Evolutionary conservation across 2,888 invertebrate genomes (phyloP).

Genomic region (Eremobia ochroleuca): DNA sequence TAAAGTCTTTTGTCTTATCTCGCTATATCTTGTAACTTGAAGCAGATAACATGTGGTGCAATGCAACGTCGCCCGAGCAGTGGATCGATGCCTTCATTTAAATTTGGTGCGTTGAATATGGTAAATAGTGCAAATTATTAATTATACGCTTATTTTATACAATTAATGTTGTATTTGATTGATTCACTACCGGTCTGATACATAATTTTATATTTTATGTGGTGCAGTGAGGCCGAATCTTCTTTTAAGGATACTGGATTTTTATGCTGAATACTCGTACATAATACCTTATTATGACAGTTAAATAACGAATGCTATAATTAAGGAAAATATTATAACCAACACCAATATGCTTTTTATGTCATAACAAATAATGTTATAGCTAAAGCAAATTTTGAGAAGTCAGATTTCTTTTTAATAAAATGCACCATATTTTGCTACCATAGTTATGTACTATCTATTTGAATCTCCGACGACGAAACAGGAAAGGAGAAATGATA

Average conservation of each 20-base stretch:
- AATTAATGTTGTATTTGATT: constrained; percentile 49
- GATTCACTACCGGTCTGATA: constrained; percentile 42
- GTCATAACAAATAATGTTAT: neutral
- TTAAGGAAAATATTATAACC: neutral
- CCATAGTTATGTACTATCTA: too few species aligned
- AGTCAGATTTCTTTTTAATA: too few species aligned
- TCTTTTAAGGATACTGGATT: neutral
- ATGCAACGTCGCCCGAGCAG: constrained; percentile 35
- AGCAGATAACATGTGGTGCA: constrained; percentile 6
- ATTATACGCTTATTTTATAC: constrained; percentile 58
- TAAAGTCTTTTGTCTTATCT: neutral
- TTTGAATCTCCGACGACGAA: neutral
- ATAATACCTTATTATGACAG: neutral
- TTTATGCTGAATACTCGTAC: neutral
- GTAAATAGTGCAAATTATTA: constrained; percentile 65
- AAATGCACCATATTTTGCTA: too few species aligned
- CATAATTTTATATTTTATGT: constrained; percentile 34
- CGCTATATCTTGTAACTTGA: constrained; percentile 27
- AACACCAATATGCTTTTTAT: neutral
- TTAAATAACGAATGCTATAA: neutral
- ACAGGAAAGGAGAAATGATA: too few species aligned
- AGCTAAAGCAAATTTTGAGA: neutral
- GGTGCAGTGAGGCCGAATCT: constrained; percentile 3
- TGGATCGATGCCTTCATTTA: constrained; percentile 68
- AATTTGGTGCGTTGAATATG: constrained; percentile 56